Evolutionary conservation across 2,797 vertebrate species (phyloP), one percentile per base, ranked within the genome.

Genomic region (Coregonus sp.): DNA sequence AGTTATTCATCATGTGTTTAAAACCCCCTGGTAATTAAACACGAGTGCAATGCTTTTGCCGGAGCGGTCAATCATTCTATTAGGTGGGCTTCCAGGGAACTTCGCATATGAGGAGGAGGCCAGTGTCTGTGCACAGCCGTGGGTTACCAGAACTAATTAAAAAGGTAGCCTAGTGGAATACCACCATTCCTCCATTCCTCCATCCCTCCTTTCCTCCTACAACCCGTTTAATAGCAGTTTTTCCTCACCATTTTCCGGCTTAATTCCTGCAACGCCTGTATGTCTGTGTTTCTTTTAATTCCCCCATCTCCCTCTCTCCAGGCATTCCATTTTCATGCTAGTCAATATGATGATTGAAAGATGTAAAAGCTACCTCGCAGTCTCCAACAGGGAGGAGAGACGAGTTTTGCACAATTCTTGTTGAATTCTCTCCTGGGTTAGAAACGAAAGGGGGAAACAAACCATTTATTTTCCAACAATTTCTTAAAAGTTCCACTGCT

Each of bases 121-220:
- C 89, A 82, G 85, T 90, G 90, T 91, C 92, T 85, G 90, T 86
- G 81, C 83, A 83, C 63, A 66, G 88, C 93, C 91, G 86, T 81
- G 66, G 92, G 94, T 93, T 83, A 86, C 85, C 86, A 90, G 89
- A 92, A 90, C 92, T 94, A 94, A 95, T 95, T 95, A 94, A 92
- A 90, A 90, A 11, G 40, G 86, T 92, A 87, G 87, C 93, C 93
- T 93, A 81, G 84, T 85, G 93, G 94, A 94, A 94, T 94, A 47
- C 9, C 2, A 12, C 9, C 40, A 47, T 12, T 47, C 40, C 40
- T 25, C 25, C 25, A 25, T 25, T 25, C 25, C 25, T 2, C 40
- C 40, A 47, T 47, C 40, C 40, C 40, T 11, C 40, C 40, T 47
- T 47, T 47, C 9, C 11, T 92, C 88, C 82, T 87, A 82, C 88